Evolutionary conservation across 92 coral and sea anemone genomes (phyloP).

Genomic region (Meandrina meandrites): DNA sequence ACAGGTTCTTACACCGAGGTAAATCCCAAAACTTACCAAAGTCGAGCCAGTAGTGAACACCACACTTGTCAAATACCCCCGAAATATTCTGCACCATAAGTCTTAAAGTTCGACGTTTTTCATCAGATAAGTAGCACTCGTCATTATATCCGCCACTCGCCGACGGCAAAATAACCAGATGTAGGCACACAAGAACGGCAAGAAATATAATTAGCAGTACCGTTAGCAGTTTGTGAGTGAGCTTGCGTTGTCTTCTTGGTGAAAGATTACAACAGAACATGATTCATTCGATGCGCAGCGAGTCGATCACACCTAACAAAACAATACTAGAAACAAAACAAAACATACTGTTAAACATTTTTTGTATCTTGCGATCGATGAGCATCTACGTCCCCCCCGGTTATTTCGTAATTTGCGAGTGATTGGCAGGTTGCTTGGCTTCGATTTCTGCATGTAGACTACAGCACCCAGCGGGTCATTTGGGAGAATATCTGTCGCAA

Average conservation of each 20-base stretch:
- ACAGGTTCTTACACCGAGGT: too few relatives aligned
- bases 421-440: too few relatives aligned
- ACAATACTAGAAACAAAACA: neutral
- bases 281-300: neutral
- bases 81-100: constrained; percentile 73
- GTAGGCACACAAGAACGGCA: constrained; percentile 41
- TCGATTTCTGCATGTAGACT: too few relatives aligned
- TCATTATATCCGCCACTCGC: constrained; percentile 78
- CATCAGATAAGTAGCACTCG: constrained; percentile 66
- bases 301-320: neutral
- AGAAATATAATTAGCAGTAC: neutral
- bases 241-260: neutral
- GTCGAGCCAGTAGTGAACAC: constrained; percentile 87
- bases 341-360: too few relatives aligned
- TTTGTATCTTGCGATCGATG: too few relatives aligned
- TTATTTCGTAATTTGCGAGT: too few relatives aligned
- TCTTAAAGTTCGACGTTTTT: constrained; percentile 60
- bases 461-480: too few relatives aligned
- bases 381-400: too few relatives aligned
- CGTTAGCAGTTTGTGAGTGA: neutral
- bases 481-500: too few relatives aligned
- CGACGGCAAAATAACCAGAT: constrained; percentile 66
- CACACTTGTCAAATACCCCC: constrained; percentile 64
- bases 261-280: constrained; percentile 2
- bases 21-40: constrained; percentile 82